These are phyloP conservation scores for Atopsyche davidsoni DNA, from an alignment of 1,140 invertebrate genomes.

Conservation along the genomic window DNA sequence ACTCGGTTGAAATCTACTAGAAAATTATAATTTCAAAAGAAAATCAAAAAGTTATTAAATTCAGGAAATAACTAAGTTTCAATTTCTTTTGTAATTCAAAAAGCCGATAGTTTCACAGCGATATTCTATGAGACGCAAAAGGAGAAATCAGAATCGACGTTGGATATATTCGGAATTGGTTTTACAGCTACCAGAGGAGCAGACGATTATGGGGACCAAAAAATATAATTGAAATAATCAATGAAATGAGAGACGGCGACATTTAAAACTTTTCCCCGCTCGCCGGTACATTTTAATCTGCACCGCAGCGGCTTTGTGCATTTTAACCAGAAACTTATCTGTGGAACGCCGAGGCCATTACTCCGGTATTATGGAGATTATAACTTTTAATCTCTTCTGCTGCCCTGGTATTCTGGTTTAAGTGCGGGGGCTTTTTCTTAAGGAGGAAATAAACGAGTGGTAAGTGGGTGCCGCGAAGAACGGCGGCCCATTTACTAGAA, in stretches of 20 bases:
- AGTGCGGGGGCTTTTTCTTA: conserved; percentile 24
- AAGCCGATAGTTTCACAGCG: no score
- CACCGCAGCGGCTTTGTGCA: conserved; percentile 28
- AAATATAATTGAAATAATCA: conserved; percentile 26
- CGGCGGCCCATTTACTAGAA: background rate
- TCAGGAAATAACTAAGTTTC: no score
- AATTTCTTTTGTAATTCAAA: no score
- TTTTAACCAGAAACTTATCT: conserved; percentile 30
- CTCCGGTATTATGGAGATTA: conserved; percentile 29
- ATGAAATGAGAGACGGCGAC: conserved; percentile 22
- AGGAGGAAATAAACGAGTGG: conserved; percentile 23
- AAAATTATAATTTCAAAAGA: no score
- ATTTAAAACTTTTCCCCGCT: conserved; percentile 18
- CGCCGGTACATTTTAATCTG: conserved; percentile 23
- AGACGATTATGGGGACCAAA: conserved; percentile 14
- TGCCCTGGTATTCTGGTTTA: conserved; percentile 24
- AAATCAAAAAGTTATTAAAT: no score
- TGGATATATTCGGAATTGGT: no score
- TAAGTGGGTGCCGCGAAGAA: conserved; percentile 8
- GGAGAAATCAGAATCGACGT: no score
- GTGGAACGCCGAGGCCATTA: conserved; percentile 23
- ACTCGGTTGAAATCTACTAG: no score
- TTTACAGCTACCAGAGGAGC: no score
- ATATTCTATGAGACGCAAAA: no score
- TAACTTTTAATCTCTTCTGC: conserved; percentile 30